Conservation (phyloP, 1,140 invertebrate species). For the Heliconius hewitsoni region DNA sequence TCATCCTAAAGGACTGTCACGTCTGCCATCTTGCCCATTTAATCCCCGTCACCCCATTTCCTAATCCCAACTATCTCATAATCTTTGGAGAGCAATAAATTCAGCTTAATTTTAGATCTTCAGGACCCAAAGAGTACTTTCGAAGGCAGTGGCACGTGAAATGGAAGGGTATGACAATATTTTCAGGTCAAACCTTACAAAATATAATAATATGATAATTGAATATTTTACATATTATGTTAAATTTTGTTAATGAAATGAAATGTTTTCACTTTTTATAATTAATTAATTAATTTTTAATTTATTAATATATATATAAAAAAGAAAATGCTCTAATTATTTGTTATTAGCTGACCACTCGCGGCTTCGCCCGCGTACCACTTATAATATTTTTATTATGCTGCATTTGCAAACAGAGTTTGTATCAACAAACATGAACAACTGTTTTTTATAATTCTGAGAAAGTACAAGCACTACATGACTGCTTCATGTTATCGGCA, state of each 20-base stretch:
- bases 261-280: no score
- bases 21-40: slow-evolving; percentile 3
- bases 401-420: no score
- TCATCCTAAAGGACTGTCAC: not conserved
- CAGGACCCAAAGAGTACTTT: slow-evolving; percentile 8
- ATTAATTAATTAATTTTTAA: no score
- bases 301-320: no score
- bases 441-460: no score
- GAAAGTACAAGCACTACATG: no score
- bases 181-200: not conserved
- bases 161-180: slow-evolving; percentile 8
- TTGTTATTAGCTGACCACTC: no score
- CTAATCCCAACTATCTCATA: slow-evolving; percentile 26
- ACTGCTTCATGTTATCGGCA: no score
- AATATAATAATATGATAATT: slow-evolving; percentile 4
- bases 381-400: no score
- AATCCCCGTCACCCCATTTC: not conserved
- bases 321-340: no score
- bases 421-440: no score
- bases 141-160: slow-evolving; percentile 3
- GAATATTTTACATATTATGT: not conserved
- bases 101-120: slow-evolving; percentile 23
- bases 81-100: slow-evolving; percentile 22
- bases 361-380: no score
- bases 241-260: not conserved